Evolutionary conservation across 2,797 vertebrate species (phyloP).

Genomic region (Vespertilio murinus): DNA sequence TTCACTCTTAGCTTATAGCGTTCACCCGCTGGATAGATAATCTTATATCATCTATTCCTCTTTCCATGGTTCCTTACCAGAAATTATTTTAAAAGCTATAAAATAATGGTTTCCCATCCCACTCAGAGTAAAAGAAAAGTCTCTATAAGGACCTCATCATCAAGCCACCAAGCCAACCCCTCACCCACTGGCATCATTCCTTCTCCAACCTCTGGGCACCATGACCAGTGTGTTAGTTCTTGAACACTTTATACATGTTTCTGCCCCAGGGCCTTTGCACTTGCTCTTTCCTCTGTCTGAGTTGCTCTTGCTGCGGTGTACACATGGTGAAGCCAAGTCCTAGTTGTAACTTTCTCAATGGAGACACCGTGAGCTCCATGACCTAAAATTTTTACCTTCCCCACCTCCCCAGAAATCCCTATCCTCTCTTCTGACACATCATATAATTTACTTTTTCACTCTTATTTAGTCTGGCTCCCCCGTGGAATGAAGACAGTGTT

Average conservation of each 20-base stretch:
- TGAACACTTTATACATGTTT: accelerated
- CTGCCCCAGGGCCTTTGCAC: not conserved
- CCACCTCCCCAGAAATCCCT: not conserved
- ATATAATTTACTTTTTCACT: not conserved
- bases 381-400: not conserved
- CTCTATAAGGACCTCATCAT: not conserved
- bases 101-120: not conserved
- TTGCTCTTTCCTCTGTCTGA: not conserved
- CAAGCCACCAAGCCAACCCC: not conserved
- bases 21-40: not conserved
- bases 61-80: not conserved
- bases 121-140: not conserved
- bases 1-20: not conserved
- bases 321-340: not conserved
- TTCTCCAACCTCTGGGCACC: not conserved
- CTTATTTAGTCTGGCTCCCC: not conserved
- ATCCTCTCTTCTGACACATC: not conserved
- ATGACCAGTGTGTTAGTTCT: not conserved
- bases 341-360: not conserved
- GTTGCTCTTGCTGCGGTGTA: not conserved
- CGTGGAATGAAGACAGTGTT: not conserved
- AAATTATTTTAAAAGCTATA: not conserved
- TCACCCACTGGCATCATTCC: not conserved
- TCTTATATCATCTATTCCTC: not conserved
- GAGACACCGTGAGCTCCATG: not conserved